Evolutionary conservation across 2,113 vertebrate species (phyloP), one percentile per base, ranked within the genome.

Genomic region (Sporophila hypoxantha): DNA sequence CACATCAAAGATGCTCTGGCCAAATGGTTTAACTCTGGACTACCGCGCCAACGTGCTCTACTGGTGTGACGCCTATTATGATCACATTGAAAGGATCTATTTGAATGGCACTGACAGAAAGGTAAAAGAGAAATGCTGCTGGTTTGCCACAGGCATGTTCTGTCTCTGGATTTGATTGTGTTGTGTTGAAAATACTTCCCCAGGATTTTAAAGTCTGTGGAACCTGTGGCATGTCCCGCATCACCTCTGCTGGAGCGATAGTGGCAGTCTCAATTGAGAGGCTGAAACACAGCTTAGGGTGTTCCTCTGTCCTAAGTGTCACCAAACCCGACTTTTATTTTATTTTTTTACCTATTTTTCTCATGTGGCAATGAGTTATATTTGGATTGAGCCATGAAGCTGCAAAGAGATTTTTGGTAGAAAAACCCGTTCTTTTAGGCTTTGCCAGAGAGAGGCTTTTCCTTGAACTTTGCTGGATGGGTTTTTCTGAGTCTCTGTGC

Each of bases 61-160:
- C 96, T 99, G 99, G 99, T 99, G 99, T 91, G 99, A 99, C 5
- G 99, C 99, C 94, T 99, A 99, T 95, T 99, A 99, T 23, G 99
- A 99, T 95, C 99, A 99, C 95, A 99, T 99, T 64, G 99, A 99
- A 96, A 98, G 96, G 96, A 98, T 99, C 86, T 98, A 98, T 92
- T 96, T 99, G 90, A 99, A 99, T 87, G 99, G 99, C 60, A 99
- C 98, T 14, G 97, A 98, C 65, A 97, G 99, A 95, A 98, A 98
- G 98, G 99, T 99, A 97, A 97, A 93, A 95, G 92, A 77, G 89
- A 93, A 93, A 70, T 32, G 46, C 85, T 91, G 89, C 82, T 94
- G 91, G 47, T 89, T 93, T 92, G 90, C 91, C 64, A 34, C 67
- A 55, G 89, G 85, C 87, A 12, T 79, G 57, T 73, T 91, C 49